phyloP scores from a whole-genome alignment of 2,888 invertebrate species.

The Lamproptera curius region DNA sequence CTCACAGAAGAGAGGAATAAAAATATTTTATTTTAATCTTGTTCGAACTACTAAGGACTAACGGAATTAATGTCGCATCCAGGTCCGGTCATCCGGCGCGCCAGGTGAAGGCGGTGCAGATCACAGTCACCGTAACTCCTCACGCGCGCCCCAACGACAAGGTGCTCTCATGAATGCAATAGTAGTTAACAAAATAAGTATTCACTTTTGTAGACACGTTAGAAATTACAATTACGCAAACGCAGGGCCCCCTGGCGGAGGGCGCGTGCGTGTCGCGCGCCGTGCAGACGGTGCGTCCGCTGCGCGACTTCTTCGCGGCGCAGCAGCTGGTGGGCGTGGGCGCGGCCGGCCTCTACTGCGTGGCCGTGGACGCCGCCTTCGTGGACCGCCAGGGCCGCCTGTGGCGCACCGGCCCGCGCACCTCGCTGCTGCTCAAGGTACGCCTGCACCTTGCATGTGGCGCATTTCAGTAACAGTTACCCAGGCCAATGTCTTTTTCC shows the following conservation, averaged over 20 bases:
- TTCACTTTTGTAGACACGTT: no score
- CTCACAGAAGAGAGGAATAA: no score
- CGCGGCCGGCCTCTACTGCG: slow-evolving; percentile 68
- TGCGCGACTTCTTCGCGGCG: slow-evolving; percentile 95
- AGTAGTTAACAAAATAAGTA: no score
- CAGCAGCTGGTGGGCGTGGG: slow-evolving; percentile 89
- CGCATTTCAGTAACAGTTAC: no score
- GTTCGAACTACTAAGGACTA: no score
- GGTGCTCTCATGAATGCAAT: no score
- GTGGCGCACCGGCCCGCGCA: slow-evolving; percentile 94
- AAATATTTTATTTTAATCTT: no score
- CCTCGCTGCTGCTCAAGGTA: slow-evolving; percentile 86
- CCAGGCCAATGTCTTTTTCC: no score
- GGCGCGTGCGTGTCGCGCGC: slow-evolving; percentile 69
- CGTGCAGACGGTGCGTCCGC: slow-evolving; percentile 91
- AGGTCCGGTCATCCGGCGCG: slow-evolving; percentile 39
- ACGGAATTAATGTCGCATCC: no score
- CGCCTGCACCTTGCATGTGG: no score
- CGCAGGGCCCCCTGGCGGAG: neutral
- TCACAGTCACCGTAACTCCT: slow-evolving; percentile 66
- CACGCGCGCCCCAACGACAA: slow-evolving; percentile 67
- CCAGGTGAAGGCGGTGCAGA: slow-evolving; percentile 66
- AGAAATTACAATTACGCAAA: no score
- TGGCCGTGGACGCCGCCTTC: slow-evolving; percentile 91
- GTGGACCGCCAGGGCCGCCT: slow-evolving; percentile 89